Base-by-base conservation (phyloP, 2,797 vertebrate genomes). In the Melanotaenia nigrans region DNA sequence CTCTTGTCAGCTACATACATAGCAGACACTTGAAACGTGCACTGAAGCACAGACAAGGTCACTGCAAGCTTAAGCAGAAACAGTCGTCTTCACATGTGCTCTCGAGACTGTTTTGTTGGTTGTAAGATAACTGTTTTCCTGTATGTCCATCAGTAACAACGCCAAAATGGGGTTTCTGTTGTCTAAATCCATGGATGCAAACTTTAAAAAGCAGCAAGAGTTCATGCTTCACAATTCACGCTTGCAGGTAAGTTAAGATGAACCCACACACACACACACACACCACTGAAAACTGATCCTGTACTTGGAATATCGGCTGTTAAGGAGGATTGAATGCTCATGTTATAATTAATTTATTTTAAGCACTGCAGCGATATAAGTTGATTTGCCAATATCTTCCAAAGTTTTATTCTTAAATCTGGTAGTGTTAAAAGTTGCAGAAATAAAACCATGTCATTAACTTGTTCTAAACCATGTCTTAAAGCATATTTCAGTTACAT, bases 141-240 rank as follows among this genome's bases (percentile, higher is more conserved):
- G 18, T 64, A 0, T 63, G 32, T 30, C 78, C 3, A n/a, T 7
- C 76, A 75, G 68, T 2, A 18, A 55, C 64, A 53, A 3, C 69
- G 2, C 25, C 66, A 75, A 14, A 61, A 94, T 95, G 94, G 94
- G 94, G 18, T 88, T 95, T 61, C n/a, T 96, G 1, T 42, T 96
- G 38, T 97, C 96, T 0, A 97, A 95, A 80, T 85, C 93, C n/a
- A 78, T 96, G 93, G 95, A 93, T 35, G 93, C 94, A 79, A 96
- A 89, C 84, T 74, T 96, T 18, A 93, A 93, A 69, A 95, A 85
- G 57, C 96, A 96, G 77, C 95, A 95, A 75, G 96, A 98, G 70
- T 95, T 96, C 16, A 95, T 96, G 95, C 81, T 94, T 1, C 91
- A 92, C 75, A 96, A 95, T 66, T 45, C 88, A 0, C 89, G 93